These are phyloP conservation scores for Sebastes ruberrimus DNA, from an alignment of 2,797 vertebrate species.

Conservation along the genomic window DNA sequence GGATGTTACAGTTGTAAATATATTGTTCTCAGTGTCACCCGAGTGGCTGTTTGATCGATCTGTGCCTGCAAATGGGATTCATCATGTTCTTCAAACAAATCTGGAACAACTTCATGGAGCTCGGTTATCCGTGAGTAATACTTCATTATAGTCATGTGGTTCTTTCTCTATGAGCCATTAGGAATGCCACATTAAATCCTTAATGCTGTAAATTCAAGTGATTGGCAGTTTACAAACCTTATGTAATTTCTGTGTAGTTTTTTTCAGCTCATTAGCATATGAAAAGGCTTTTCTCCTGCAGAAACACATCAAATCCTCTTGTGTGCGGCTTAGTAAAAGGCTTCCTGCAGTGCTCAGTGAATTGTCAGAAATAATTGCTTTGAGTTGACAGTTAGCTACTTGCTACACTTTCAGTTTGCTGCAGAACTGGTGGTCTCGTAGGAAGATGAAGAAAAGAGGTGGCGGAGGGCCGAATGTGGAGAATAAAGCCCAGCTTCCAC, in stretches of 20 bases:
- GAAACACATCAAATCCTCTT: constrained; percentile 43
- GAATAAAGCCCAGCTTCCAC: constrained; percentile 91
- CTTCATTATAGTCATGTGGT: neutral
- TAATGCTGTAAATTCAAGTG: constrained; percentile 2
- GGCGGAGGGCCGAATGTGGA: constrained; percentile 87
- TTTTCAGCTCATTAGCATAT: constrained; percentile 37
- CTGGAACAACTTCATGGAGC: constrained; percentile 99
- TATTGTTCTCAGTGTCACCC: constrained; percentile 90
- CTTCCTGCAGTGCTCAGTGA: constrained; percentile 22
- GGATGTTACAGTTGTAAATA: constrained; percentile 18
- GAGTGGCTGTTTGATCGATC: constrained; percentile 97
- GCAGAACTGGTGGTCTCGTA: constrained; percentile 99
- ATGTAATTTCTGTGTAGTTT: neutral
- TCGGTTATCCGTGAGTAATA: constrained; percentile 83
- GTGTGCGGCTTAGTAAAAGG: constrained; percentile 6
- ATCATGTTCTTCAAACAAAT: constrained; percentile 99
- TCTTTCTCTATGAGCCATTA: constrained; percentile 13
- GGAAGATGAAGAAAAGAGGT: constrained; percentile 93
- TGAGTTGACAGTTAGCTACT: constrained; percentile 52
- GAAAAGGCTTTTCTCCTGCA: constrained; percentile 44
- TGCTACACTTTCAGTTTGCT: constrained; percentile 84
- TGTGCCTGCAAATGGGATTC: constrained; percentile 98
- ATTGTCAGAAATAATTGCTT: constrained; percentile 67
- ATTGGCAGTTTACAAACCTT: constrained; percentile 23
- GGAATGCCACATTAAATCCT: neutral